Evolutionary conservation across 2,797 vertebrate species (phyloP), one percentile per base, ranked within the genome.

Genomic region (Carcharodon carcharias): DNA sequence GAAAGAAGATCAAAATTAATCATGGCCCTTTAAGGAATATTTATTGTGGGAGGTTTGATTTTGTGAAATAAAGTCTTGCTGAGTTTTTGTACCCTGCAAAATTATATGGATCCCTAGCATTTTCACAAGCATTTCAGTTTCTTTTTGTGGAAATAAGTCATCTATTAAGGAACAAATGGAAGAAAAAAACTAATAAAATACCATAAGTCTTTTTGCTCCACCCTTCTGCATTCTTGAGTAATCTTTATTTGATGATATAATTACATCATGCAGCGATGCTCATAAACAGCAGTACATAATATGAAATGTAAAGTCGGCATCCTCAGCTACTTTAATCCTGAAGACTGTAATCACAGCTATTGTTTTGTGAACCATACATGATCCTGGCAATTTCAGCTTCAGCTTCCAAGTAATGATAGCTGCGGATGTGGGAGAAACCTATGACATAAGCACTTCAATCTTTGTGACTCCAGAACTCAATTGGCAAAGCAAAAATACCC

Each of bases 221-320:
- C 26, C 40, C 67, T 73, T 73, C 94, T 73, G 94, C 94, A 73
- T 31, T 73, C 40, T 54, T 54, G 67, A 56, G 28, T 31, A 95
- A 71, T 95, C 50, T 65, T 35, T 73, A 73, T 95, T 73, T 95
- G 67, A 95, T 56, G 67, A 95, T 56, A 71, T 95, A 95, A 95
- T 95, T 95, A 67, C 63, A 50, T 95, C 31, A 95, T 54, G 67
- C 71, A 8, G 93, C 23, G 67, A 73, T 54, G 40, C 61, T 40
- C 63, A 71, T 73, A 95, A 73, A 71, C 14, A 54, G 23, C 11
- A 1, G 71, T 69, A 95, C 93, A 71, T 56, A 73, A 71, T 31
- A 2, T 54, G 63, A 95, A 95, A 95, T 35, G 40, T 50, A 95
- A 73, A 73, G 31, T 26, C 40, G 9, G 5, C 67, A 95, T 71